Percentiles rank a stretch among this genome's conserved stretches.
Conservation (phyloP, 30 jellyfish, hydroid and myxozoan species). For the Aurelia aurita region DNA sequence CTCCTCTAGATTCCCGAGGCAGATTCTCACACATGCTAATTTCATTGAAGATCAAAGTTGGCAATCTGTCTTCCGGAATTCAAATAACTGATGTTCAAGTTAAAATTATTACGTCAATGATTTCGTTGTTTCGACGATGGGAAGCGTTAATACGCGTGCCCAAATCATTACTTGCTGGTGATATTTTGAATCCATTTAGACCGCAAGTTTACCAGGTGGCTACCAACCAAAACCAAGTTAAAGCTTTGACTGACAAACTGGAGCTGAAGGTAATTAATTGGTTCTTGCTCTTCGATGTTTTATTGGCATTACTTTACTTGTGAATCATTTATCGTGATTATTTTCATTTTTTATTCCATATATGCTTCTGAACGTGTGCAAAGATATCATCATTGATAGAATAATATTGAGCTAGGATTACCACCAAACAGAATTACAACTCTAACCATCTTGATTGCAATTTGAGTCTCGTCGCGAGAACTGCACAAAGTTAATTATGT, state of each 20-base stretch:
- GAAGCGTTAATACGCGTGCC: conserved; percentile 75
- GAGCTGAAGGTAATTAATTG: not conserved
- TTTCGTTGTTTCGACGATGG: conserved; percentile 72
- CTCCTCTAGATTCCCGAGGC: conserved; percentile 29
- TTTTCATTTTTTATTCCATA: no score
- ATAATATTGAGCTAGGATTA: no score
- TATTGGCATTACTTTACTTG: not conserved
- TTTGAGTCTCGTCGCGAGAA: no score
- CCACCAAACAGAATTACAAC: no score
- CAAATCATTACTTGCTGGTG: conserved; percentile 75
- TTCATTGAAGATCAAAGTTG: conserved; percentile 38
- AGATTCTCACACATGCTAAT: conserved; percentile 22
- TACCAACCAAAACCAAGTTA: not conserved
- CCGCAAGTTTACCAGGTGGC: conserved; percentile 55
- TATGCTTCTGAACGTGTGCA: no score
- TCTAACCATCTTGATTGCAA: no score
- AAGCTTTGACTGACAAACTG: not conserved
- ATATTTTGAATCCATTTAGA: conserved; percentile 85
- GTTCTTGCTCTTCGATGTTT: not conserved
- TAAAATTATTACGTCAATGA: conserved; percentile 60
- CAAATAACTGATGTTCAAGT: conserved; percentile 38
- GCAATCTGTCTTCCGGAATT: conserved; percentile 17
- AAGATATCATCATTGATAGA: no score
- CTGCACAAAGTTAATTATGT: no score
- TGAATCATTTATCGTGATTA: no score